Evolutionary conservation across 1,140 invertebrate species (phyloP).

Genomic region (Bombus huntii): DNA sequence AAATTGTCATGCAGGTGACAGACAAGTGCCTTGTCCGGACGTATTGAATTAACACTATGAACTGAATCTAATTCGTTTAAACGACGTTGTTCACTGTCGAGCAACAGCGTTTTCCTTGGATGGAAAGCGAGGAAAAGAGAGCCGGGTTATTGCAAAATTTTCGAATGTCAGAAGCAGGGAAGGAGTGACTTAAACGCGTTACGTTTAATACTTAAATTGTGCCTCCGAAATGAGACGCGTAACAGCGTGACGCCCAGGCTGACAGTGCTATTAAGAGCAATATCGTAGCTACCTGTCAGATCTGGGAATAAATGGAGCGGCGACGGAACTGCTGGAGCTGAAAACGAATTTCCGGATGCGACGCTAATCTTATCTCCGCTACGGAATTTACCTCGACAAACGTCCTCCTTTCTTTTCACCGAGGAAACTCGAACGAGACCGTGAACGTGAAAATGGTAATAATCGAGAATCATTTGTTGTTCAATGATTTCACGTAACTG

Average conservation of each 20-base stretch:
- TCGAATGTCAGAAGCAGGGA: background rate
- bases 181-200: conserved; percentile 17
- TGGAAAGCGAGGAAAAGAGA: background rate
- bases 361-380: conserved; percentile 48
- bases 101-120: background rate
- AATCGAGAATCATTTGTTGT: background rate
- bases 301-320: conserved; percentile 49
- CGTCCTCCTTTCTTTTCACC: conserved; percentile 6
- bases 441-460: background rate
- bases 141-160: background rate
- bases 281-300: conserved; percentile 50
- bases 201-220: conserved; percentile 47
- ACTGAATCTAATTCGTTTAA: background rate
- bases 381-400: conserved; percentile 35
- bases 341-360: conserved; percentile 54
- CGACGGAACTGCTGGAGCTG: conserved; percentile 45
- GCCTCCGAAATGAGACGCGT: conserved; percentile 45
- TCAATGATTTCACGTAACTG: too few relatives aligned
- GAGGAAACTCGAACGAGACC: background rate
- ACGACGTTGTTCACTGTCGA: background rate
- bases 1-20: too few relatives aligned
- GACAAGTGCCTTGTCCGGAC: too few relatives aligned
- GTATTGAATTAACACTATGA: background rate
- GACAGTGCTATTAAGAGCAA: conserved; percentile 54
- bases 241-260: conserved; percentile 41